Evolutionary conservation across 2,888 invertebrate species (phyloP).

Genomic region (Argyresthia albistria): DNA sequence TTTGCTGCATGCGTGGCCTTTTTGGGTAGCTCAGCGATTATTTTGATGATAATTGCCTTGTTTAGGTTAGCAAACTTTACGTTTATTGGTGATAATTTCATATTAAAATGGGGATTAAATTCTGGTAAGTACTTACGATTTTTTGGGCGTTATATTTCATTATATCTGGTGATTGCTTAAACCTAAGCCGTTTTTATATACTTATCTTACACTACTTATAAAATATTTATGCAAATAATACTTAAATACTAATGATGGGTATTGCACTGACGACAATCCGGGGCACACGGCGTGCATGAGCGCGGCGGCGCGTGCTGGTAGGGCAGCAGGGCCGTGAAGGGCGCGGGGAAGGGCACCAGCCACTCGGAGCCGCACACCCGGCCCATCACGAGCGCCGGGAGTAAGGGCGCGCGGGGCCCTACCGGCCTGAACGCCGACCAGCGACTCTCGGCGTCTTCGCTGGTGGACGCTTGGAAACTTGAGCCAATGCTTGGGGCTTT

Average conservation of each 20-base stretch:
- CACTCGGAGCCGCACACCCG: slow-evolving; percentile 66
- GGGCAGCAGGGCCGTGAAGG: slow-evolving; percentile 50
- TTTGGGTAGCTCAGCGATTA: too few species aligned
- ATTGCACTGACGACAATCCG: slow-evolving; percentile 63
- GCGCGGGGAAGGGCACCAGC: slow-evolving; percentile 55
- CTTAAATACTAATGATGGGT: slow-evolving; percentile 27
- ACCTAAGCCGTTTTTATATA: too few species aligned
- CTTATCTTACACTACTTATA: too few species aligned
- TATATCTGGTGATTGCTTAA: too few species aligned
- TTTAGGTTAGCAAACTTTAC: too few species aligned
- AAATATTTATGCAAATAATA: too few species aligned
- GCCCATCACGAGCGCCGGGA: slow-evolving; percentile 62
- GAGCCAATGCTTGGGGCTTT: slow-evolving; percentile 25
- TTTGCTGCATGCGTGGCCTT: too few species aligned
- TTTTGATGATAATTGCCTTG: too few species aligned
- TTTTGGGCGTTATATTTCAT: too few species aligned
- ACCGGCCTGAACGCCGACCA: slow-evolving; percentile 67
- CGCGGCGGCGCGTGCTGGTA: slow-evolving; percentile 42
- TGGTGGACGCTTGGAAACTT: slow-evolving; percentile 33
- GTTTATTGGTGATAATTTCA: too few species aligned
- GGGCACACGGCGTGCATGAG: slow-evolving; percentile 48
- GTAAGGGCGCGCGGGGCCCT: slow-evolving; percentile 54
- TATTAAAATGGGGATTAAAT: too few species aligned
- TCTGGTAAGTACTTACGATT: too few species aligned
- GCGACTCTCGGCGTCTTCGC: slow-evolving; percentile 42